These are phyloP conservation scores for Pammene fasciana DNA, from an alignment of 2,888 invertebrate genomes.

Conservation along the genomic window DNA sequence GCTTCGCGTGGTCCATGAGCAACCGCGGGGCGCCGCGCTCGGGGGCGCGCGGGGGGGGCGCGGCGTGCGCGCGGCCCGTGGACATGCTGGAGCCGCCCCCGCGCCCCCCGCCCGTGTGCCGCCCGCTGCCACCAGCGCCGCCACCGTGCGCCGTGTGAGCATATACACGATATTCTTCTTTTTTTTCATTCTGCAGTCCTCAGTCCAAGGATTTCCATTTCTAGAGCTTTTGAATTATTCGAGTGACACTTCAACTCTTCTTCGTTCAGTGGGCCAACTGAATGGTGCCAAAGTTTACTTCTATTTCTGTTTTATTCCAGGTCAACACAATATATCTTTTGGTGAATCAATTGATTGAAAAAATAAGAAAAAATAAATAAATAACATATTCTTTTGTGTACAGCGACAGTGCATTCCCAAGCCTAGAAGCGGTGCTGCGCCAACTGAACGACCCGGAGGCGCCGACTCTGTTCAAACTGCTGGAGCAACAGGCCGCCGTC, in stretches of 20 bases:
- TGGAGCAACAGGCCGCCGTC: conserved; percentile 87
- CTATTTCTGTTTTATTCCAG: too few relatives aligned
- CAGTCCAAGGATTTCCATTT: too few relatives aligned
- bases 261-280: too few relatives aligned
- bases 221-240: too few relatives aligned
- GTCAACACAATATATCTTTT: too few relatives aligned
- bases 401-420: conserved; percentile 95
- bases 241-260: too few relatives aligned
- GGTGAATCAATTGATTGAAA: too few relatives aligned
- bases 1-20: conserved; percentile 97
- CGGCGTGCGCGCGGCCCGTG: conserved; percentile 71
- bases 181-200: too few relatives aligned
- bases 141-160: conserved; percentile 91
- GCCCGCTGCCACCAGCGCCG: conserved; percentile 84
- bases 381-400: background rate
- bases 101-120: conserved; percentile 45
- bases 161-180: too few relatives aligned
- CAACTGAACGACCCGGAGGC: conserved; percentile 83
- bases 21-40: conserved; percentile 93
- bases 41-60: conserved; percentile 85
- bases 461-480: conserved; percentile 86
- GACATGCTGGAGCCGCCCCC: conserved; percentile 61
- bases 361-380: too few relatives aligned
- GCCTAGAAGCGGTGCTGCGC: conserved; percentile 90
- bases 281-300: too few relatives aligned